Evolutionary conservation across 2,797 vertebrate species (phyloP).

Genomic region (Tinamus major): DNA sequence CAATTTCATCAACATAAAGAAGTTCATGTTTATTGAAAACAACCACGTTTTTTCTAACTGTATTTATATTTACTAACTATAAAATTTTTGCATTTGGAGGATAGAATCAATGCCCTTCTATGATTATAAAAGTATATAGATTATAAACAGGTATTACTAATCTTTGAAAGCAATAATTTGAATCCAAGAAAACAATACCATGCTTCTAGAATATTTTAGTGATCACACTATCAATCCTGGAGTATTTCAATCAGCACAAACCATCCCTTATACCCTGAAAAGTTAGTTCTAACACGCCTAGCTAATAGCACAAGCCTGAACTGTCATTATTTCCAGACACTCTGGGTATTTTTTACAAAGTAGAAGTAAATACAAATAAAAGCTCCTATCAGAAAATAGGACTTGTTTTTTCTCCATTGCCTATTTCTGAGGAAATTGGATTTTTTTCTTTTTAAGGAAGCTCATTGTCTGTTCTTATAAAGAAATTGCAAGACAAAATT

Average conservation of each 20-base stretch:
- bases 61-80: background rate
- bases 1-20: background rate
- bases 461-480: slow-evolving; percentile 30
- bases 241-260: background rate
- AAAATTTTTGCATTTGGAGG: background rate
- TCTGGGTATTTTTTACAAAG: background rate
- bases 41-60: background rate
- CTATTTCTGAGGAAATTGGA: slow-evolving; percentile 11
- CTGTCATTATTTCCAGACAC: background rate
- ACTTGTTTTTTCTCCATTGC: background rate
- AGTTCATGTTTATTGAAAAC: background rate
- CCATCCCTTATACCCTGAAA: background rate
- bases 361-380: background rate
- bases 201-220: background rate
- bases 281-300: background rate
- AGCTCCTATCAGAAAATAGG: background rate
- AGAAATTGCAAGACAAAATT: slow-evolving; percentile 56
- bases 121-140: background rate
- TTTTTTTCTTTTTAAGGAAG: slow-evolving; percentile 38
- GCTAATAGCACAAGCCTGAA: background rate
- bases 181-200: background rate
- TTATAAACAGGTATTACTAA: background rate
- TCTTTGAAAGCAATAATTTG: background rate
- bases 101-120: background rate
- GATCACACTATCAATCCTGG: background rate